Evolutionary conservation across 1,140 invertebrate species (phyloP).

Genomic region (Nilaparvata lugens): DNA sequence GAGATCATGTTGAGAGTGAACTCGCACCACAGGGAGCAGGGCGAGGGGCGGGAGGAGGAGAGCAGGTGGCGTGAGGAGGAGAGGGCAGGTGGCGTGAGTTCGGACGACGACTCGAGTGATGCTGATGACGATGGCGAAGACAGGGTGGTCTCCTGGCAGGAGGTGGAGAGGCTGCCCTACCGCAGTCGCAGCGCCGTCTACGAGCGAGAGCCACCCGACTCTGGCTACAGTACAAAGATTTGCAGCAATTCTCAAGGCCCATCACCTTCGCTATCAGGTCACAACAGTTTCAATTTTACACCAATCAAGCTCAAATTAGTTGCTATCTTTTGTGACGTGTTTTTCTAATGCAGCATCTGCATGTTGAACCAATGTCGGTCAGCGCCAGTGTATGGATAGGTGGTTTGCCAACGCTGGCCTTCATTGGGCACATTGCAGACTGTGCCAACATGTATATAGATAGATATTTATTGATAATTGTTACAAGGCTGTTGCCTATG

Average conservation of each 20-base stretch:
- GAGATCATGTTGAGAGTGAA: slow-evolving; percentile 48
- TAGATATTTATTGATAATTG: too few relatives aligned
- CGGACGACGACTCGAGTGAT: slow-evolving; percentile 15
- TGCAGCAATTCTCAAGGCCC: slow-evolving; percentile 67
- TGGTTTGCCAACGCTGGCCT: too few relatives aligned
- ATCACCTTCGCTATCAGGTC: slow-evolving; percentile 61
- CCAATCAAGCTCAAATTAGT: too few relatives aligned
- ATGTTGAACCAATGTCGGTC: too few relatives aligned
- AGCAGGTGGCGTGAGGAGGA: too few relatives aligned
- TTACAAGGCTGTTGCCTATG: too few relatives aligned
- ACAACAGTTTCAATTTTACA: too few relatives aligned
- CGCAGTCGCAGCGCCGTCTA: slow-evolving; percentile 37
- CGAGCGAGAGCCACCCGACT: slow-evolving; percentile 46
- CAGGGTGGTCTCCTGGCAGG: slow-evolving; percentile 1
- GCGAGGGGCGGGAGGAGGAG: slow-evolving; percentile 1
- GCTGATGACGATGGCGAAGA: slow-evolving; percentile 8
- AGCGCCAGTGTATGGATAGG: too few relatives aligned
- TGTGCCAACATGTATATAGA: too few relatives aligned
- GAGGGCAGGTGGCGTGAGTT: slow-evolving; percentile 1
- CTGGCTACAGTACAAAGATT: slow-evolving; percentile 66
- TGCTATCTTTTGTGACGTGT: too few relatives aligned
- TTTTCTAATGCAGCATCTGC: too few relatives aligned
- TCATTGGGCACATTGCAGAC: too few relatives aligned
- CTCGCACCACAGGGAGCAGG: background rate
- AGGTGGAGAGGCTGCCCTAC: slow-evolving; percentile 32